phyloP scores from a whole-genome alignment of 2,797 vertebrate genomes.

The Pangasius macronema region DNA sequence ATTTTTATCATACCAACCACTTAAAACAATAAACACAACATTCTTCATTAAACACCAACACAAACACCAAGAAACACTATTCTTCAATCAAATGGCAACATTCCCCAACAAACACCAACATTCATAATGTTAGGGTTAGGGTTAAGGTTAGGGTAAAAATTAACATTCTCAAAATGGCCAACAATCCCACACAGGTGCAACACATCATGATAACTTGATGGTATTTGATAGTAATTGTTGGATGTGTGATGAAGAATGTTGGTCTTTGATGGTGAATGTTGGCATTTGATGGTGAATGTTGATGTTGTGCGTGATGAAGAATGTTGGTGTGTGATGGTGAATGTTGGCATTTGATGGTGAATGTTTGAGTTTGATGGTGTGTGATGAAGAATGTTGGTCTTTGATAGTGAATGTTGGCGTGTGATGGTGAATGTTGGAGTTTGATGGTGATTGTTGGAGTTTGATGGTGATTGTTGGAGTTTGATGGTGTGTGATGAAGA shows the following conservation, averaged over 20 bases:
- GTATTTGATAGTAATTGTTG: not conserved
- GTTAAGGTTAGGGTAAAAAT: too few relatives aligned
- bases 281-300: too few relatives aligned
- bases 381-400: not conserved
- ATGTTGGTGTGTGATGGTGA: not conserved
- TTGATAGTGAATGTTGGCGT: not conserved
- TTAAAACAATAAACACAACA: not conserved
- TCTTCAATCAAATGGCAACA: not conserved
- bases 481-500: not conserved
- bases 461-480: not conserved
- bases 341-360: not conserved
- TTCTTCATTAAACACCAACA: not conserved
- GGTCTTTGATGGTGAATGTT: too few relatives aligned
- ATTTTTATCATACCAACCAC: not conserved
- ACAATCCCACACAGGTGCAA: too few relatives aligned
- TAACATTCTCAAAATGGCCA: too few relatives aligned
- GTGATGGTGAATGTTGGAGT: not conserved
- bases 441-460: not conserved
- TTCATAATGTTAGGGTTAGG: too few relatives aligned
- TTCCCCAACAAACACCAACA: not conserved
- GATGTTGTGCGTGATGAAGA: too few relatives aligned
- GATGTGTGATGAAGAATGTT: too few relatives aligned
- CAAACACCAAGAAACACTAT: not conserved
- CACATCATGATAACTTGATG: not conserved
- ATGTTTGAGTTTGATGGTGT: not conserved